These are phyloP conservation scores for Etia nguti DNA, from an alignment of 2,113 vertebrate genomes.

Conservation along the genomic window DNA sequence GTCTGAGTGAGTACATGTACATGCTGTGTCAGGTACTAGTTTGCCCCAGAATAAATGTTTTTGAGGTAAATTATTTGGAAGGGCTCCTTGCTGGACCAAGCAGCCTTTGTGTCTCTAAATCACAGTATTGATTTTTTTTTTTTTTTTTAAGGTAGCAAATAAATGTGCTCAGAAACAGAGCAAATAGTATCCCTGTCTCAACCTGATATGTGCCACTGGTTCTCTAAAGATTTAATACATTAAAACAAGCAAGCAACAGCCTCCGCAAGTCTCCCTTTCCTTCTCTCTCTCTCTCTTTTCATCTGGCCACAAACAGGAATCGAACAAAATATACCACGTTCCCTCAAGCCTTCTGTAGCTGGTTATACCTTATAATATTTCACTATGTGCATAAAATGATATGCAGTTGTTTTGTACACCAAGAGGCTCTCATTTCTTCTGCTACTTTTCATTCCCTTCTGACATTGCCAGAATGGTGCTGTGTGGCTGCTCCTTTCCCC, in stretches of 20 bases:
- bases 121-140: constrained; percentile 62
- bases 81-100: constrained; percentile 33
- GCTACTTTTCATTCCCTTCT: constrained; percentile 45
- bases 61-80: constrained; percentile 64
- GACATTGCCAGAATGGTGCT: constrained; percentile 46
- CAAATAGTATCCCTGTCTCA: constrained; percentile 39
- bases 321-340: constrained; percentile 41
- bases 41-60: constrained; percentile 63
- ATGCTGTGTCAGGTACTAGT: constrained; percentile 48
- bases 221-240: constrained; percentile 55
- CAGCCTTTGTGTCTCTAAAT: constrained; percentile 62
- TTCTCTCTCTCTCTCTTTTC: not conserved
- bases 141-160: constrained; percentile 49
- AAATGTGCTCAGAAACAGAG: constrained; percentile 37
- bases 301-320: constrained; percentile 33
- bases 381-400: constrained; percentile 59
- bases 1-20: constrained; percentile 34
- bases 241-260: constrained; percentile 30
- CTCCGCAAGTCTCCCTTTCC: not conserved
- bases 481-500: constrained; percentile 2
- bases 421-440: constrained; percentile 59
- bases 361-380: constrained; percentile 60
- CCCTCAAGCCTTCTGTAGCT: constrained; percentile 48
- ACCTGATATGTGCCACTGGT: constrained; percentile 51
- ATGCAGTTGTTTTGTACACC: constrained; percentile 63